Conservation (phyloP, 1,140 invertebrate genomes). For the Lasaia peninsularis region DNA sequence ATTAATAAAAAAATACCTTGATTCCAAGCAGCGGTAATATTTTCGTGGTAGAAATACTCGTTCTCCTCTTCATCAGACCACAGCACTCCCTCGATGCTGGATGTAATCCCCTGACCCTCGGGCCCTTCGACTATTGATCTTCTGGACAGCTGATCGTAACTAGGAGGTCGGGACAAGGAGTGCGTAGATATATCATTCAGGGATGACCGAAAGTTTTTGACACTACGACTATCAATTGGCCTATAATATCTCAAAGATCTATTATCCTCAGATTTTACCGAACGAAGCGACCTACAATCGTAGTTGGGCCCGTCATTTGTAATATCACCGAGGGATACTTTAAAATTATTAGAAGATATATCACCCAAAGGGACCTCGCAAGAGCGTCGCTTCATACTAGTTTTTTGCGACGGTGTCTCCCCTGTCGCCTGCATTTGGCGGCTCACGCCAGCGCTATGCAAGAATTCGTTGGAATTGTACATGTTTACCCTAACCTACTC, state of each 20-base stretch:
- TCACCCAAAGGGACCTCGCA: constrained; percentile 69
- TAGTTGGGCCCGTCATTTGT: constrained; percentile 51
- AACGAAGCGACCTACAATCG: constrained; percentile 56
- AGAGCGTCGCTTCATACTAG: constrained; percentile 64
- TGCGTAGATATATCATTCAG: constrained; percentile 55
- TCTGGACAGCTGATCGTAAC: constrained; percentile 62
- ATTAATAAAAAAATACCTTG: constrained; percentile 67
- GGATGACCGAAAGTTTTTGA: constrained; percentile 64
- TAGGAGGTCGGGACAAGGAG: constrained; percentile 57
- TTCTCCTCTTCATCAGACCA: constrained; percentile 77
- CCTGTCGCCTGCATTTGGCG: constrained; percentile 69
- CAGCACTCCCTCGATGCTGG: constrained; percentile 72
- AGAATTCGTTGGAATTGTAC: constrained; percentile 69
- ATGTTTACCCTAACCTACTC: constrained; percentile 51
- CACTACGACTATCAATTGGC: constrained; percentile 63
- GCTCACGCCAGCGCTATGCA: constrained; percentile 67
- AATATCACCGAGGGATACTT: constrained; percentile 62
- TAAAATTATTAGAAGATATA: constrained; percentile 66
- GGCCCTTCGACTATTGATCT: constrained; percentile 55
- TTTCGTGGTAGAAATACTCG: constrained; percentile 73
- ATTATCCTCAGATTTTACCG: constrained; percentile 55
- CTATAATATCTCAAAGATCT: constrained; percentile 53
- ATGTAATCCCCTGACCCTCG: constrained; percentile 63
- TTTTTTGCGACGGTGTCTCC: constrained; percentile 63
- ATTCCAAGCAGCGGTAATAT: constrained; percentile 68